These are phyloP conservation scores for Gymnoscopelus microlampas DNA, from an alignment of 2,797 vertebrate species.

Conservation along the genomic window DNA sequence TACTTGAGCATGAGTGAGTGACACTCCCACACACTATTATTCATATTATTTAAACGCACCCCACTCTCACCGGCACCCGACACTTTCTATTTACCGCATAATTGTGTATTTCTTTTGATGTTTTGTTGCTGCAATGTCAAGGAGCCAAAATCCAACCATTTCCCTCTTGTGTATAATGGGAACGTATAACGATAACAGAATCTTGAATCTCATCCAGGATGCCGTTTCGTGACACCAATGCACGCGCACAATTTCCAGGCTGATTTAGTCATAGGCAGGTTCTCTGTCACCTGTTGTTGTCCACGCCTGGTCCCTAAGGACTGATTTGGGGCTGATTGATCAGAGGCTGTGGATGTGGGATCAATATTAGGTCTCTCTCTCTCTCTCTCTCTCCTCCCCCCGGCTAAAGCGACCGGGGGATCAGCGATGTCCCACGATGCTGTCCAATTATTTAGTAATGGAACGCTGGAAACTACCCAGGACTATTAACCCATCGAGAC, in stretches of 20 bases:
- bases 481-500: too few species aligned
- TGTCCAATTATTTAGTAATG: slow-evolving; percentile 81
- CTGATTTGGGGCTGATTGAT: slow-evolving; percentile 81
- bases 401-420: slow-evolving; percentile 68
- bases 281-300: slow-evolving; percentile 72
- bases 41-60: too few species aligned
- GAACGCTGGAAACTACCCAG: slow-evolving; percentile 75
- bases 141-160: too few species aligned
- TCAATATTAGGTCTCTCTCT: slow-evolving; percentile 72
- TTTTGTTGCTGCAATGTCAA: too few species aligned
- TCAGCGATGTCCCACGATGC: slow-evolving; percentile 65
- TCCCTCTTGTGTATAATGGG: too few species aligned
- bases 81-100: too few species aligned
- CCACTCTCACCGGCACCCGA: too few species aligned
- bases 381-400: slow-evolving; percentile 59
- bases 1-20: too few species aligned
- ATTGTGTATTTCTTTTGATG: too few species aligned
- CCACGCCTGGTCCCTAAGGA: slow-evolving; percentile 57
- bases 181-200: too few species aligned
- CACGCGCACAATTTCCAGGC: slow-evolving; percentile 13
- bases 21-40: too few species aligned
- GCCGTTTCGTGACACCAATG: slow-evolving; percentile 48
- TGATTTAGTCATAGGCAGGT: slow-evolving; percentile 68
- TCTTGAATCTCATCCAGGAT: slow-evolving; percentile 20
- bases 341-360: slow-evolving; percentile 74